Evolutionary conservation across 2,113 vertebrate species (phyloP), one percentile per base, ranked within the genome.

Genomic region (Phyllopteryx taeniolatus): DNA sequence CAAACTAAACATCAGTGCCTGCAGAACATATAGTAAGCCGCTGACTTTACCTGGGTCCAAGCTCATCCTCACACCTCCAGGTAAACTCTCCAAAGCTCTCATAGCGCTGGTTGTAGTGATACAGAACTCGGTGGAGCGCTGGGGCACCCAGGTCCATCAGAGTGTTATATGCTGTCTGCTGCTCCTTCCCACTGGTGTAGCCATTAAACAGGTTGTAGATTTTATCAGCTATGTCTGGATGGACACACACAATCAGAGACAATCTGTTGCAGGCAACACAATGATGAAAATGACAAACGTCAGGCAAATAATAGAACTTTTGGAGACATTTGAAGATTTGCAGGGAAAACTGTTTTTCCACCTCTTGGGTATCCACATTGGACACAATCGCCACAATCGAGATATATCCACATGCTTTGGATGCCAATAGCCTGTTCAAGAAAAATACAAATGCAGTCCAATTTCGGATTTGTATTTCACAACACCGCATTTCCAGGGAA

Each of bases 161-260:
- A 0, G 96, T 98, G 82, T 98, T 98, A 88, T 99, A 99, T 63
- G 97, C 98, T 0, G 96, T 98, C 89, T 98, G 97, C 74, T 99
- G 97, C 74, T 99, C 98, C 81, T 99, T 99, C 44, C 98, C 98
- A 0, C 98, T 99, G 27, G 98, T 99, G 71, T 99, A 99, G 77
- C 98, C 98, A 0, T 99, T 99, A 87, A 98, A 99, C 86, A 99
- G 93, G 79, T 98, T 99, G 84, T 99, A 99, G 92, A 99, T 98
- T 90, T 99, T 98, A 85, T 99, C 97, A 7, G 97, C 93, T 76
- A 99, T 96, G 93, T 99, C 97, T 99, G 86, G 15, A 79, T 72
- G 6, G 20, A n/a, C 0, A 74, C 11, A 71, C 20, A 67, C 13
- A 73, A 60, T 51, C n/a, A 49, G 4, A 12, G 44, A 27, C 72